Evolutionary conservation across 2,888 invertebrate genomes (phyloP), one percentile per base, ranked within the genome.

Genomic region (Seira musarum): DNA sequence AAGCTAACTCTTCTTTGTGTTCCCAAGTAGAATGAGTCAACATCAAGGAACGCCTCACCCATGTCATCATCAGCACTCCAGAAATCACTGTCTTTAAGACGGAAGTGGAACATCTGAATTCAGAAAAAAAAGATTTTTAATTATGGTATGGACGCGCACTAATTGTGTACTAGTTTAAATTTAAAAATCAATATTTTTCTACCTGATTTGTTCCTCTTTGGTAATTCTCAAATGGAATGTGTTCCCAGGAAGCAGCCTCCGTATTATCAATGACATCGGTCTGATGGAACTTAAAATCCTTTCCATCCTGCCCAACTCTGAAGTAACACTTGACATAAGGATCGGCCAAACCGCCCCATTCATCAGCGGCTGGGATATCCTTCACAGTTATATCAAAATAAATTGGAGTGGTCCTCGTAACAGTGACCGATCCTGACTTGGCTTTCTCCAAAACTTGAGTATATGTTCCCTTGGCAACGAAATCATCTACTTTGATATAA

Each of bases 261-360:
- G 74, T 35, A 66, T 84, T 84, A 57, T 81, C 77, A 35, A 81
- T 60, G 10, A 61, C 40, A 1, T 78, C 60, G 21, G 84, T 84
- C 60, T 75, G 57, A 60, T 68, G 73, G 69, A 84, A 84, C 72
- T 82, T 82, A 67, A 40, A 19, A 68, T 84, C 82, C 40, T 74
- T 66, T 1, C 84, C 84, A 8, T 80, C 84, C 67, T 80, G 76
- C 17, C 80, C 82, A n/a, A 63, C 63, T 24, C 84, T 61, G 73
- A 82, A 84, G 71, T 84, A 84, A 40, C 81, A 82, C 68, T 82
- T 84, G 8, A 84, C 75, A 35, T 81, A 84, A 10, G 82, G 82
- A 77, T 84, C 84, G 67, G 79, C 77, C 21, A 71, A 19, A 24
- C 82, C 80, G n/a, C 81, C 82, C 46, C 82, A 82, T 40, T 84